Evolutionary conservation across 2,113 vertebrate genomes (phyloP).

Genomic region (Pardalotus punctatus): DNA sequence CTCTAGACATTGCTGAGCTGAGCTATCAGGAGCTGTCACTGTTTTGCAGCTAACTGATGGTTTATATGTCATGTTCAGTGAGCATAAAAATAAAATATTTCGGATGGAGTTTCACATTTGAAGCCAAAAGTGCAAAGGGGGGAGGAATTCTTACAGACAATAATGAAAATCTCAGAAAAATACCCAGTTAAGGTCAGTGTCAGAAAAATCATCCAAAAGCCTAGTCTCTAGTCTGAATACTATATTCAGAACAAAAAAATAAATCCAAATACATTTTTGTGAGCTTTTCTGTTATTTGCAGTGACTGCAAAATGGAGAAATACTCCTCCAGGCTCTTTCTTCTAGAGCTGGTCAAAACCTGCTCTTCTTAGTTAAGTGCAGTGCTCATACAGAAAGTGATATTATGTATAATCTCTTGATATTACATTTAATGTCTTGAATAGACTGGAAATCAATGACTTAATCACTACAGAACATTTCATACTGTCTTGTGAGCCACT

Average conservation of each 20-base stretch:
- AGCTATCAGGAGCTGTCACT: neutral
- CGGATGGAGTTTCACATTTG: neutral
- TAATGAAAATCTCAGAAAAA: neutral
- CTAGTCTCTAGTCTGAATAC: neutral
- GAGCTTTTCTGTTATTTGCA: neutral
- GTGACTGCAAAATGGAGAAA: neutral
- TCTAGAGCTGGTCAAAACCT: neutral
- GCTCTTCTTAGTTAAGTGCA: neutral
- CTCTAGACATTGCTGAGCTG: neutral
- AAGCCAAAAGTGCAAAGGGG: neutral
- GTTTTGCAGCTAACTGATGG: neutral
- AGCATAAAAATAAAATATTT: neutral
- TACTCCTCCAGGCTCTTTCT: neutral
- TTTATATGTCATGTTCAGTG: neutral
- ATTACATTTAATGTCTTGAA: neutral
- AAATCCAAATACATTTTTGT: neutral
- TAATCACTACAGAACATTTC: neutral
- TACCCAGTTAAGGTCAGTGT: neutral
- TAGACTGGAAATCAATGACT: constrained; percentile 22
- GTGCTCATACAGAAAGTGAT: neutral
- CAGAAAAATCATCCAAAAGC: neutral
- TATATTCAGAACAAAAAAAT: neutral
- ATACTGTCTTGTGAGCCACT: neutral
- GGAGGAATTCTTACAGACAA: neutral
- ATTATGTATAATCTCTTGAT: neutral